A percentile compares a stretch with the other conserved stretches of the same genome.
These are phyloP conservation scores for Pachypeltis micranthus DNA, from an alignment of 1,140 invertebrate genomes.

Conservation along the genomic window DNA sequence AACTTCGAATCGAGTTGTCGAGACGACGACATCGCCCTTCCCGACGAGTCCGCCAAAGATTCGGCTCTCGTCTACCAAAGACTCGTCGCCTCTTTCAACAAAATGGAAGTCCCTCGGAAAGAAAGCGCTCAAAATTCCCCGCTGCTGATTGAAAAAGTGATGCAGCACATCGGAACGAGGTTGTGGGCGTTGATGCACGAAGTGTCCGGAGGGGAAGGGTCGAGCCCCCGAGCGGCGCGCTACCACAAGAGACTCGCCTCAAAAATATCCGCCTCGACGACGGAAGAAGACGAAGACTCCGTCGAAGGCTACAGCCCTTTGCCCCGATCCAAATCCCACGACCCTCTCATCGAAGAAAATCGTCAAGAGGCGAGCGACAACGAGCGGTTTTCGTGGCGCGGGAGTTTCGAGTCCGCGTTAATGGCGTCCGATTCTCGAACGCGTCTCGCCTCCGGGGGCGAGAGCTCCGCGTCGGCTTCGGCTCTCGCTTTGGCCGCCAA, in stretches of 20 bases:
- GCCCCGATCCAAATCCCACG: conserved; percentile 63
- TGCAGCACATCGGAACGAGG: conserved; percentile 83
- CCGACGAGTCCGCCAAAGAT: conserved; percentile 46
- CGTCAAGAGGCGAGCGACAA: conserved; percentile 73
- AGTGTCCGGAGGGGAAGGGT: conserved; percentile 39
- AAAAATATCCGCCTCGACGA: conserved; percentile 50
- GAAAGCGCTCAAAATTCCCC: conserved; percentile 58
- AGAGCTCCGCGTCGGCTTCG: conserved; percentile 45
- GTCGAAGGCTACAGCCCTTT: conserved; percentile 41
- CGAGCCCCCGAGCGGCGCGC: conserved; percentile 26
- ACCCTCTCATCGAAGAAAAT: conserved; percentile 46
- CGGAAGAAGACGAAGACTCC: conserved; percentile 65
- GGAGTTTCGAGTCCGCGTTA: conserved; percentile 77
- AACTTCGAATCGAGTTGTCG: conserved; percentile 52
- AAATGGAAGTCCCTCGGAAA: conserved; percentile 44
- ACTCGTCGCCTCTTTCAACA: conserved; percentile 63
- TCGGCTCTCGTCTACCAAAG: conserved; percentile 68
- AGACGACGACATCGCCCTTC: conserved; percentile 39
- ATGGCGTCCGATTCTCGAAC: conserved; percentile 66
- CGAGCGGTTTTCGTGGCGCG: conserved; percentile 78
- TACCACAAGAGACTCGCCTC: conserved; percentile 42
- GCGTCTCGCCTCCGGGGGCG: conserved; percentile 47
- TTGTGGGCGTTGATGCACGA: conserved; percentile 85
- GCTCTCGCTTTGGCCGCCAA: conserved; percentile 53
- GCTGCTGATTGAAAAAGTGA: conserved; percentile 78